These are phyloP conservation scores for Trachythela sp. DNA, from an alignment of 64 coral and sea anemone species.

Conservation along the genomic window DNA sequence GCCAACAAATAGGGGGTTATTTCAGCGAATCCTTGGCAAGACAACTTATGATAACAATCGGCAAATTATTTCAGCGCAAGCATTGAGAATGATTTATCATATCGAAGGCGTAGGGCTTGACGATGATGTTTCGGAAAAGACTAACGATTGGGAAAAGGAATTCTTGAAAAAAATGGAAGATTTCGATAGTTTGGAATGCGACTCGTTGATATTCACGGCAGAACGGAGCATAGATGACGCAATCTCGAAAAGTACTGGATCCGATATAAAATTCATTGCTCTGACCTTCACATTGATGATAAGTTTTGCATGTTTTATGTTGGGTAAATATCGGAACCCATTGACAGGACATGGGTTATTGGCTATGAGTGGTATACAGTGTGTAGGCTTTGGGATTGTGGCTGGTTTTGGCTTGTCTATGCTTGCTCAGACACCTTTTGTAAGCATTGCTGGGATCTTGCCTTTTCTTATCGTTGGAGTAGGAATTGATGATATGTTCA, in stretches of 20 bases:
- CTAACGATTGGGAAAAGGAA: neutral
- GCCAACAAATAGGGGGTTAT: neutral
- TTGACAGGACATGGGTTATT: neutral
- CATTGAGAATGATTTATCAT: neutral
- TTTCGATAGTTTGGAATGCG: neutral
- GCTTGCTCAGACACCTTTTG: constrained; percentile 2
- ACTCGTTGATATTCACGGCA: neutral
- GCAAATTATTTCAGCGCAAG: neutral
- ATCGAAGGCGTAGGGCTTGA: neutral
- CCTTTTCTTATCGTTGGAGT: constrained; percentile 12
- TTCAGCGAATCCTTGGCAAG: neutral
- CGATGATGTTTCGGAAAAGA: neutral
- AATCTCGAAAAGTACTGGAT: neutral
- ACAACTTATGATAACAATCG: neutral
- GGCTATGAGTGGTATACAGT: neutral
- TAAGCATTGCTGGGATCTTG: neutral
- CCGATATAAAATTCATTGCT: neutral
- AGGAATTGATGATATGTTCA: constrained; percentile 18
- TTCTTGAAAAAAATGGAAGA: neutral
- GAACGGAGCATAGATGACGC: constrained; percentile 4
- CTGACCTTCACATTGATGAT: neutral
- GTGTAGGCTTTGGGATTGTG: neutral
- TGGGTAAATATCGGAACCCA: neutral
- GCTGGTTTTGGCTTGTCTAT: neutral
- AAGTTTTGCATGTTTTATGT: neutral